Conservation (phyloP, 2,797 vertebrate species). For the Mormyrops boulengeri region DNA sequence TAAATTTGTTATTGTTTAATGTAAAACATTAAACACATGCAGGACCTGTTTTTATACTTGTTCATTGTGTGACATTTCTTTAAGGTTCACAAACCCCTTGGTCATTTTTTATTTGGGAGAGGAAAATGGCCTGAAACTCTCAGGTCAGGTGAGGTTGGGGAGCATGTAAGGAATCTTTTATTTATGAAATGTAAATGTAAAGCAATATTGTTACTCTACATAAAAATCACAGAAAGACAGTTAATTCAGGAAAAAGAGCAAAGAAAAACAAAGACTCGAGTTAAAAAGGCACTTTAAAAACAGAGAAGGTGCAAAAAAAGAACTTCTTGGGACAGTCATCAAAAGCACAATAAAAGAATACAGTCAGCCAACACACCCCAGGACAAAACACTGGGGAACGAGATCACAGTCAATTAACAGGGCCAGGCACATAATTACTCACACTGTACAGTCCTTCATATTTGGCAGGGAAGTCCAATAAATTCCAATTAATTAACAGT, state of each 20-base stretch:
- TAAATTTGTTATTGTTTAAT: not conserved
- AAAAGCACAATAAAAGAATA: not conserved
- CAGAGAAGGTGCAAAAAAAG: not conserved
- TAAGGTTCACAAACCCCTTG: not conserved
- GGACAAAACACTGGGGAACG: not conserved
- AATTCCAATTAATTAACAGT: not conserved
- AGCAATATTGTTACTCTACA: not conserved
- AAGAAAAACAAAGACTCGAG: not conserved
- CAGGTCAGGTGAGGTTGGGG: too few relatives aligned
- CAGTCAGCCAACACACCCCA: not conserved
- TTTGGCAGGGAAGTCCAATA: not conserved
- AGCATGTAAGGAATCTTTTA: not conserved
- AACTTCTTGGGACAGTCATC: too few relatives aligned
- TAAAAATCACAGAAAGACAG: not conserved
- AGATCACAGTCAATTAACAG: not conserved
- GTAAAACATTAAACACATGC: not conserved
- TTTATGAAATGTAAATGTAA: not conserved
- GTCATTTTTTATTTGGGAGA: not conserved
- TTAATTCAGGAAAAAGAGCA: not conserved
- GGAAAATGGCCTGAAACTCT: not conserved
- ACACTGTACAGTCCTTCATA: not conserved
- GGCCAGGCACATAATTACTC: not conserved
- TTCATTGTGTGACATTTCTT: not conserved
- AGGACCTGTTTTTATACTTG: not conserved
- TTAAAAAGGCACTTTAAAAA: not conserved